A percentile compares a stretch with the other conserved stretches of the same genome.
phyloP scores from a whole-genome alignment of 2,113 vertebrate genomes.

The Mus musculus region GRCm39 chr11:105626001-105626500 shows the following conservation, averaged over 20 bases:
- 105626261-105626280: no score
- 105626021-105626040: neutral
- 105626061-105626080: constrained; percentile 14
- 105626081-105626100: constrained; percentile 34
- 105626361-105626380: neutral
- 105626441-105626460: constrained; percentile 3
- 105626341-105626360: constrained; percentile 7
- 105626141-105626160: neutral
- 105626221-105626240: neutral
- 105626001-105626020: neutral
- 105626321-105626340: constrained; percentile 39
- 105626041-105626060: neutral
- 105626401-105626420: neutral
- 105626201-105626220: neutral
- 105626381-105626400: constrained; percentile 14
- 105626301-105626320: constrained; percentile 14
- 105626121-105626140: neutral
- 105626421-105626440: neutral
- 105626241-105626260: no score
- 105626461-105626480: neutral
- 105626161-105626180: neutral
- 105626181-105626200: neutral
- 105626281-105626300: neutral
- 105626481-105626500: no score
- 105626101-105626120: constrained; percentile 3